Conservation (phyloP, 1,140 invertebrate genomes). For the Eriocheir sinensis region DNA sequence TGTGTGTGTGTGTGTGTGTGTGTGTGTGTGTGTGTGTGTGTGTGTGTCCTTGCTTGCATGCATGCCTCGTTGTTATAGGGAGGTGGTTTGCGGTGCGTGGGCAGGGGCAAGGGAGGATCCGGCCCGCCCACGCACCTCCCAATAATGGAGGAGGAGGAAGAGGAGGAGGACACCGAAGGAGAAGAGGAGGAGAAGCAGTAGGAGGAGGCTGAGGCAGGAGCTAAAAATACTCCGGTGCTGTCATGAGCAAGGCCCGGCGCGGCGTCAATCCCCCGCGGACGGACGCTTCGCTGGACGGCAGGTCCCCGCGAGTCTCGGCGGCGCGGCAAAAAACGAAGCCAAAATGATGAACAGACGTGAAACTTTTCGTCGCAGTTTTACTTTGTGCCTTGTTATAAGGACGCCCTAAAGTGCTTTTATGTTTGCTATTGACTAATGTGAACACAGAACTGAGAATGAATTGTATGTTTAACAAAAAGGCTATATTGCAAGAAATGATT, state of each 20-base stretch:
- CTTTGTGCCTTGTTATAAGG: too few species aligned
- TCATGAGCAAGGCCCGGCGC: not conserved
- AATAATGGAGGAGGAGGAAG: not conserved
- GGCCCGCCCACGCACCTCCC: not conserved
- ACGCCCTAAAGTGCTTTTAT: too few species aligned
- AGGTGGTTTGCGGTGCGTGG: not conserved
- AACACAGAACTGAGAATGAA: too few species aligned
- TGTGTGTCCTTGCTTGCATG: not conserved
- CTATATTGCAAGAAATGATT: too few species aligned
- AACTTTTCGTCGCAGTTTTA: too few species aligned
- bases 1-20: conserved; percentile 64
- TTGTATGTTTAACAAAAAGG: too few species aligned
- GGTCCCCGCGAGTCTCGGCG: too few species aligned
- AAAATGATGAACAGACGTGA: too few species aligned
- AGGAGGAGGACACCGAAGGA: too few species aligned
- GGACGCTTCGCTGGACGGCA: not conserved
- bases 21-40: conserved; percentile 56
- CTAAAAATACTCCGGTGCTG: conserved; percentile 11
- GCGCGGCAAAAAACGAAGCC: too few species aligned
- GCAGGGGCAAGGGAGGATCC: not conserved
- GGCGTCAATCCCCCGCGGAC: not conserved
- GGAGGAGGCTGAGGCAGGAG: not conserved
- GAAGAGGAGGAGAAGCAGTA: not conserved
- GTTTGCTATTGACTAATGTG: too few species aligned
- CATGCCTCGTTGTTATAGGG: not conserved